Base-by-base conservation (phyloP, 2,113 vertebrate genomes). In the Pterophyllum scalare region DNA sequence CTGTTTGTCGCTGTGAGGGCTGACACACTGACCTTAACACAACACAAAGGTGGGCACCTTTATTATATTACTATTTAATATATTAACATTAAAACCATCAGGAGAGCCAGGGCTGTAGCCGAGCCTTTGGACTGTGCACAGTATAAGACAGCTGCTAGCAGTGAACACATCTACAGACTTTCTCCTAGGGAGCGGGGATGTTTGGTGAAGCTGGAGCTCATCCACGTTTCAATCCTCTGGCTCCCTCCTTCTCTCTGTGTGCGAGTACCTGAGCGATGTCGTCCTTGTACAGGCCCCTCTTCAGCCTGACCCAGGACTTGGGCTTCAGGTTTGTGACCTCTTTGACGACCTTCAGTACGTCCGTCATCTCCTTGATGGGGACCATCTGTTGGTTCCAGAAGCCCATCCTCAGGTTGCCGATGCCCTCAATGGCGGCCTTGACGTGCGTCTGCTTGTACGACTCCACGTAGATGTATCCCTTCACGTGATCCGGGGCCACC, bases 311-410 rank as follows among this genome's bases (percentile, higher is more conserved):
- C 98, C 98, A 99, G 49, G 98, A 97, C 77, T 99, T 99, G 15
- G 98, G 97, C 43, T 99, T 99, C 72, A 99, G 96, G 91, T 99
- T 99, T 80, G 98, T 99, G 59, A 99, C 97, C 91, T 99, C 98
- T 82, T 99, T 99, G 31, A 99, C 98, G 72, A 99, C 98, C 93
- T 99, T 99, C 26, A 99, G 96, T 3, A 99, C 98, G 0, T 99
- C 98, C 0, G 98, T 99, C 98, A 99, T 99, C 90, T 99, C 98
- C 82, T 99, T 99, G 93, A 99, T 99, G 83, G 98, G 98, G 11
- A 99, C 98, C 98, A 99, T 99, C 95, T 99, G 98, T 94, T 99
- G 98, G 95, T 99, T 99, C 98, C 98, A 99, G 93, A 96, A 98
- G 88, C 98, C 98, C 87, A 98, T 97, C 19, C 98, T 94, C 88